Evolutionary conservation across 2,888 invertebrate genomes (phyloP).

Genomic region (Odontocolon sp.): DNA sequence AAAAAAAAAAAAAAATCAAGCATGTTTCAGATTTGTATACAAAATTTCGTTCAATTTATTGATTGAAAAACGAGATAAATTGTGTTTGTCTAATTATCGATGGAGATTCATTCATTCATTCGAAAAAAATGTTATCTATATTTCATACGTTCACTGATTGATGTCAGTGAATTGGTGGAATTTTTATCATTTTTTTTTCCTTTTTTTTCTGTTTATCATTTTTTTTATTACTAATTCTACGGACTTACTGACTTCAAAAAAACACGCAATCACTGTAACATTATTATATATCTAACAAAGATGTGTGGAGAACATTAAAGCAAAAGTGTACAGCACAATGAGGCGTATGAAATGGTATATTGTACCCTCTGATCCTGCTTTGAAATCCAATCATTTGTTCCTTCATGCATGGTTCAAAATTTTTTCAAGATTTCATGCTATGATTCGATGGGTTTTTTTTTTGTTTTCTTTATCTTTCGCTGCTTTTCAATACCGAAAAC

Average conservation of each 20-base stretch:
- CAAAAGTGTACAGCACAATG: constrained; percentile 71
- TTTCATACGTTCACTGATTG: constrained; percentile 75
- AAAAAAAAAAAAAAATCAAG: background rate
- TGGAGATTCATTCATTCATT: background rate
- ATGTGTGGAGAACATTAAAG: constrained; percentile 72
- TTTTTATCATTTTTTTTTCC: constrained; percentile 30
- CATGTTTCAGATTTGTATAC: background rate
- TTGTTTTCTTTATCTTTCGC: constrained; percentile 46
- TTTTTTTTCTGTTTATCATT: constrained; percentile 37
- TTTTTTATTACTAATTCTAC: constrained; percentile 60
- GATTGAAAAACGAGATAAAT: too few relatives aligned
- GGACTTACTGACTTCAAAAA: constrained; percentile 70
- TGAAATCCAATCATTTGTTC: constrained; percentile 63
- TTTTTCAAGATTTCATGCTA: constrained; percentile 39
- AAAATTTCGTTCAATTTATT: background rate
- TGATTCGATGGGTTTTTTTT: constrained; percentile 48
- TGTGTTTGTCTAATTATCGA: background rate
- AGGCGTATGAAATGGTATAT: constrained; percentile 72
- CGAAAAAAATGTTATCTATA: constrained; percentile 46
- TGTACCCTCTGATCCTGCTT: constrained; percentile 71
- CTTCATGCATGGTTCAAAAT: constrained; percentile 67
- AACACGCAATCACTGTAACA: constrained; percentile 73
- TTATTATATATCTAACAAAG: constrained; percentile 66
- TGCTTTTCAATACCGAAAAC: constrained; percentile 18
- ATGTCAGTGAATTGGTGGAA: constrained; percentile 68